A percentile compares a stretch with the other conserved stretches of the same genome.
These are phyloP conservation scores for Eufriesea mexicana DNA, from an alignment of 1,140 invertebrate genomes.

Conservation along the genomic window DNA sequence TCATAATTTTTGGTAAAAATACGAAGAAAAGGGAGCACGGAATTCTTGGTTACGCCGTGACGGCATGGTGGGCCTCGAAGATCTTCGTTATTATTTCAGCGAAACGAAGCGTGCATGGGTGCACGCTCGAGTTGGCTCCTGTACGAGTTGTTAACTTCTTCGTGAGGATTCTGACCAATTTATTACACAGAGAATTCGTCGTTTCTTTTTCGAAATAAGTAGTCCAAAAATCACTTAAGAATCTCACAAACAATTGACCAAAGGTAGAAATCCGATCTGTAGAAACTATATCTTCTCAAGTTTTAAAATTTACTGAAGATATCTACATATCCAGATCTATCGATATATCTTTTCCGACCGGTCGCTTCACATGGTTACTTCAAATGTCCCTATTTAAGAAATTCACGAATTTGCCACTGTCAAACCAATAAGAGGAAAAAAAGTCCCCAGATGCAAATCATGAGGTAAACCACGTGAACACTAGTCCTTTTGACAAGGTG, in stretches of 20 bases:
- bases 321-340: neutral
- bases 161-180: slow-evolving; percentile 42
- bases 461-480: neutral
- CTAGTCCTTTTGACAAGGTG: neutral
- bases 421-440: neutral
- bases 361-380: neutral
- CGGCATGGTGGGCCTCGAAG: slow-evolving; percentile 31
- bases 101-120: slow-evolving; percentile 52
- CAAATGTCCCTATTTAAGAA: neutral
- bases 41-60: slow-evolving; percentile 52
- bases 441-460: neutral
- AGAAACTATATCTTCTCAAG: neutral
- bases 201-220: neutral
- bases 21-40: slow-evolving; percentile 41
- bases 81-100: slow-evolving; percentile 60
- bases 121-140: slow-evolving; percentile 53
- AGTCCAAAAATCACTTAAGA: neutral
- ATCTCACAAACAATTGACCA: neutral
- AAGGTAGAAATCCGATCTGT: neutral
- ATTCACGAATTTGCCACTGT: neutral
- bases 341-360: neutral
- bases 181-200: slow-evolving; percentile 32
- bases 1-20: slow-evolving; percentile 49
- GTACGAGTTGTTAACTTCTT: slow-evolving; percentile 52
- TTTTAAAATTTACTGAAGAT: too few relatives aligned